These are phyloP conservation scores for Bagarius yarrelli DNA, from an alignment of 2,113 vertebrate genomes.

Conservation along the genomic window DNA sequence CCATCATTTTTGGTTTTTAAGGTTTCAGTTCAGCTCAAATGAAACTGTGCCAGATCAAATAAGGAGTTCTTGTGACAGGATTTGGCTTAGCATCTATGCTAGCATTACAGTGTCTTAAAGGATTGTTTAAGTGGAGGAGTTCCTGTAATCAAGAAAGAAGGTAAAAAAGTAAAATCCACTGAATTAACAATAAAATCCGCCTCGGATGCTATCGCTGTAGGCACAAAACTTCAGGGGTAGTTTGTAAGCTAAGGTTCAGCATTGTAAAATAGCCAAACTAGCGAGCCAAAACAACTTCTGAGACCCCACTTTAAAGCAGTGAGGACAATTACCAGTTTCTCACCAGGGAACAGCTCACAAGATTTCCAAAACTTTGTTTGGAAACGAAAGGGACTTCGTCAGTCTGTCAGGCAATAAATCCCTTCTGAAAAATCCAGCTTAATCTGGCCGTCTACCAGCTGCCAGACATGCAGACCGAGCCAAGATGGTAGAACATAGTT, in stretches of 20 bases:
- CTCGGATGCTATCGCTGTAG: neutral
- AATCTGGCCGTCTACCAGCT: neutral
- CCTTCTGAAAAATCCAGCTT: slow-evolving; percentile 19
- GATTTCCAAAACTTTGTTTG: neutral
- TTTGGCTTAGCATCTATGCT: neutral
- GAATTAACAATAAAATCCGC: neutral
- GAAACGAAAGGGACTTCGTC: slow-evolving; percentile 12
- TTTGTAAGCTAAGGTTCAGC: neutral
- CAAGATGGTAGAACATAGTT: neutral
- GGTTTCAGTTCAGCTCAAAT: neutral
- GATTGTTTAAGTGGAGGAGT: neutral
- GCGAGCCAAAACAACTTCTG: neutral
- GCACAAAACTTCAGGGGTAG: neutral
- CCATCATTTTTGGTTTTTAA: neutral
- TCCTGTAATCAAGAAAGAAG: neutral
- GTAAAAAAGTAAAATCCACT: no score
- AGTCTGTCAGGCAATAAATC: slow-evolving; percentile 14
- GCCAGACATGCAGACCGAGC: neutral
- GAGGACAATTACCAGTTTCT: neutral
- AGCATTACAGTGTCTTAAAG: neutral
- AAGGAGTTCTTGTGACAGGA: neutral
- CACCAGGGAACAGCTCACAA: neutral
- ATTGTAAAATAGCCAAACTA: neutral
- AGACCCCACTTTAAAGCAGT: no score
- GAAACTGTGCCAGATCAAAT: neutral